Conservation (phyloP, 2,797 vertebrate species). For the Helicolenus hilgendorfi region DNA sequence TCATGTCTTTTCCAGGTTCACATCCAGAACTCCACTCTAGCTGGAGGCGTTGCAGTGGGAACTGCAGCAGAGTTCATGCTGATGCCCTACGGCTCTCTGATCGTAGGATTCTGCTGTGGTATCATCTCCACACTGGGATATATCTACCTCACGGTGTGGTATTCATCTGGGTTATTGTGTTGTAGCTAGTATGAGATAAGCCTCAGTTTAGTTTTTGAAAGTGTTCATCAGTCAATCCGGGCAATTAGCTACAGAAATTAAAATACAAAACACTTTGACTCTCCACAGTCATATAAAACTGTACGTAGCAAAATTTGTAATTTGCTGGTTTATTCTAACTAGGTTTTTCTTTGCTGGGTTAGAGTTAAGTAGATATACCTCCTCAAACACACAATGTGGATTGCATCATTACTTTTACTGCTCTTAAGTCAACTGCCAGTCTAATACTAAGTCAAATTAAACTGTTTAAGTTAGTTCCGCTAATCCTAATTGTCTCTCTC, state of each 20-base stretch:
- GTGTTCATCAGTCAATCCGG: not conserved
- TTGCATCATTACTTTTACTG: not conserved
- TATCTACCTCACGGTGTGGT: slow-evolving; percentile 83
- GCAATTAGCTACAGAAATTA: not conserved
- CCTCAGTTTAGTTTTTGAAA: not conserved
- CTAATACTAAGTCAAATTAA: not conserved
- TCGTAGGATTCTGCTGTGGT: slow-evolving; percentile 95
- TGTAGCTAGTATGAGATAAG: not conserved
- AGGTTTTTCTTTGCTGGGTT: not conserved
- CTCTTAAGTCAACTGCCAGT: not conserved
- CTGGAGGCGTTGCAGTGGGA: slow-evolving; percentile 96
- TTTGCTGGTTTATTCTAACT: not conserved
- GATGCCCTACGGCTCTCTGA: slow-evolving; percentile 95
- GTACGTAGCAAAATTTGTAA: not conserved
- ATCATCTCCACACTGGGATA: slow-evolving; percentile 95
- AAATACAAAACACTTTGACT: not conserved
- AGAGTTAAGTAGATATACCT: not conserved
- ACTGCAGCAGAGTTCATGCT: slow-evolving; percentile 98
- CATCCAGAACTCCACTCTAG: slow-evolving; percentile 97
- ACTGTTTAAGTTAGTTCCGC: not conserved
- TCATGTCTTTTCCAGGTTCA: slow-evolving; percentile 91
- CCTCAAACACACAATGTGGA: not conserved
- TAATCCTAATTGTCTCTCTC: not conserved
- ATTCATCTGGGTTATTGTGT: not conserved
- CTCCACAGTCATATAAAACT: not conserved